Evolutionary conservation across 2,797 vertebrate species (phyloP).

Genomic region (Huso huso): DNA sequence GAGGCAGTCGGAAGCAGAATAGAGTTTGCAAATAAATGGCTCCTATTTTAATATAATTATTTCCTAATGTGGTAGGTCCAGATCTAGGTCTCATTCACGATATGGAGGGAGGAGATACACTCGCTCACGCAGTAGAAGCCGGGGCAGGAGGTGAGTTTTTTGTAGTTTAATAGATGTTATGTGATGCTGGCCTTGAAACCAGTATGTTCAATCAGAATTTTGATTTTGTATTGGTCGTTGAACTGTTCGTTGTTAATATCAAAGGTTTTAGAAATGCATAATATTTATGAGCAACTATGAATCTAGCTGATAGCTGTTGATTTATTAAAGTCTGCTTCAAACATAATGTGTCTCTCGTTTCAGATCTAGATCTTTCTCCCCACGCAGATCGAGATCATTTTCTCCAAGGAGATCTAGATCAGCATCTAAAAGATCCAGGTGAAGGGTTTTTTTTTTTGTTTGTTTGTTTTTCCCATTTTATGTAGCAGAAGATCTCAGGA

Average conservation of each 20-base stretch:
- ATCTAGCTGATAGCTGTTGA: neutral
- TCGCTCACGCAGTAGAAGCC: conserved; percentile 66
- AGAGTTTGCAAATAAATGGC: conserved; percentile 26
- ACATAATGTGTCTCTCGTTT: conserved; percentile 15
- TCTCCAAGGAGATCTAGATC: conserved; percentile 66
- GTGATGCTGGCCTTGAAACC: no score
- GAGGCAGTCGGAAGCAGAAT: conserved; percentile 5
- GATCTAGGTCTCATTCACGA: conserved; percentile 63
- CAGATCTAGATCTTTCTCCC: conserved; percentile 73
- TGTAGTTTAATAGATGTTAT: no score
- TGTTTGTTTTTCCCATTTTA: neutral
- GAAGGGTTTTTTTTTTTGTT: conserved; percentile 17
- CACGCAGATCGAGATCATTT: conserved; percentile 59
- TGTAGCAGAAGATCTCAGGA: no score
- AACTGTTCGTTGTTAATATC: no score
- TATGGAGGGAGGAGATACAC: conserved; percentile 67
- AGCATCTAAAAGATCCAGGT: conserved; percentile 69
- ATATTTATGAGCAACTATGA: neutral
- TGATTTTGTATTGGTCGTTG: no score
- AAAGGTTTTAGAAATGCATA: no score
- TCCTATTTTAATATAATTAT: conserved; percentile 48
- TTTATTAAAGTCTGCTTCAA: neutral
- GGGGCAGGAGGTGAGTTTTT: conserved; percentile 59
- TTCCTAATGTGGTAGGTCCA: conserved; percentile 61
- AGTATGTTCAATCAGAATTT: no score